A percentile compares a stretch with the other conserved stretches of the same genome.
Evolutionary conservation across 2,113 vertebrate species (phyloP).

Genomic region (Alethe diademata): DNA sequence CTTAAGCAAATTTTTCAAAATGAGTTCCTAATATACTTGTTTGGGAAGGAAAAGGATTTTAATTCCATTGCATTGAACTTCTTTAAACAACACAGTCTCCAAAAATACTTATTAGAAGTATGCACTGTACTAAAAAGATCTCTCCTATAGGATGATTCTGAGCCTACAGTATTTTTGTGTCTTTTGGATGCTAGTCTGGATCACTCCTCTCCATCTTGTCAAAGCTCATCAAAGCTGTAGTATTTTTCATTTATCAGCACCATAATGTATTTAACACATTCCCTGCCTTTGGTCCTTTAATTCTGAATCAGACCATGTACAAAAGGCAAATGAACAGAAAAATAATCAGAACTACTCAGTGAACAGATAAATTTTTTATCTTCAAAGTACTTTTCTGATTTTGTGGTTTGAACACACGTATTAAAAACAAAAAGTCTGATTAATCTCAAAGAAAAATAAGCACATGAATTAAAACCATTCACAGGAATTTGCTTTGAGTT

Average conservation of each 20-base stretch:
- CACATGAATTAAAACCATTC: not conserved
- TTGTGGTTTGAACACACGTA: not conserved
- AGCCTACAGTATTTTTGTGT: not conserved
- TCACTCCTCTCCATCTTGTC: not conserved
- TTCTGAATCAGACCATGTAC: not conserved
- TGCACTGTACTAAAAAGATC: not conserved
- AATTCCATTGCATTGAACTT: not conserved
- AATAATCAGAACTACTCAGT: not conserved
- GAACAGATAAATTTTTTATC: not conserved
- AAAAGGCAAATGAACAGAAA: not conserved
- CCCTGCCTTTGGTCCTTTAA: not conserved
- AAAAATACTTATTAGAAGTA: not conserved
- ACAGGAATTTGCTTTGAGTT: slow-evolving; percentile 19
- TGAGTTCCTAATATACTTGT: not conserved
- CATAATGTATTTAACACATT: not conserved
- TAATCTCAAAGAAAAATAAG: not conserved
- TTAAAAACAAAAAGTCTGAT: not conserved
- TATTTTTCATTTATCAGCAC: not conserved
- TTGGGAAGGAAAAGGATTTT: not conserved
- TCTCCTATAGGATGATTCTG: not conserved
- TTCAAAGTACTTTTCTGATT: not conserved
- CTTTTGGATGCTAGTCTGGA: not conserved
- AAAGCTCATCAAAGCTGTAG: not conserved
- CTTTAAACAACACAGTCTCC: not conserved
- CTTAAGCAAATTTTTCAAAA: not conserved